These are phyloP conservation scores for Caenorhabditis becei DNA, from an alignment of 2,888 invertebrate genomes.

Conservation along the genomic window DNA sequence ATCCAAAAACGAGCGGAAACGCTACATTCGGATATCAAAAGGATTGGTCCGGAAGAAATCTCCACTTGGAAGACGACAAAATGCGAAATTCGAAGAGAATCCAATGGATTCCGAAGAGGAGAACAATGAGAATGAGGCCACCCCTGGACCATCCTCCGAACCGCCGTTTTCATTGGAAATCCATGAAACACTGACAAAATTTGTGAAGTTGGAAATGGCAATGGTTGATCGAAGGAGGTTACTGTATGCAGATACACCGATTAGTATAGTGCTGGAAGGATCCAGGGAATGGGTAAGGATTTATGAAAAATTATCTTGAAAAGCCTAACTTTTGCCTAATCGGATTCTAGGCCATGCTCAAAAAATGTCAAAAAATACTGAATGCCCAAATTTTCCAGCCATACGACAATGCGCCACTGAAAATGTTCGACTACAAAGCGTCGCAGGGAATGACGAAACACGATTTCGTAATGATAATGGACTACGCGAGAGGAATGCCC, in stretches of 20 bases:
- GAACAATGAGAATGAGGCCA: slow-evolving; percentile 6
- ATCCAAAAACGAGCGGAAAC: slow-evolving; percentile 52
- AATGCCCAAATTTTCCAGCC: slow-evolving; percentile 24
- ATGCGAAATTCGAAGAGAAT: too few relatives aligned
- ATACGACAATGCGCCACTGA: slow-evolving; percentile 28
- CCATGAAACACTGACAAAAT: slow-evolving; percentile 36
- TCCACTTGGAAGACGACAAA: background rate
- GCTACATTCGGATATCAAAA: slow-evolving; percentile 51
- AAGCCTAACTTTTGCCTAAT: too few relatives aligned
- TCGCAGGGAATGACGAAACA: slow-evolving; percentile 48
- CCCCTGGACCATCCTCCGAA: slow-evolving; percentile 44
- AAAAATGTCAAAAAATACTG: background rate
- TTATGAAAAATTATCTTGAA: too few relatives aligned
- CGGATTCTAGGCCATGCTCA: too few relatives aligned
- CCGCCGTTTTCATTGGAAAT: slow-evolving; percentile 8
- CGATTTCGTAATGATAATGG: slow-evolving; percentile 52
- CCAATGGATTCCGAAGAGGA: background rate
- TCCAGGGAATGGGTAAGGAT: slow-evolving; percentile 40
- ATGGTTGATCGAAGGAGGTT: slow-evolving; percentile 48
- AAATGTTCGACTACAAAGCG: slow-evolving; percentile 53
- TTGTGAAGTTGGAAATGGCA: slow-evolving; percentile 38
- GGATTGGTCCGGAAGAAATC: slow-evolving; percentile 39
- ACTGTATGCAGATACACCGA: slow-evolving; percentile 45
- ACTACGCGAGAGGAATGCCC: slow-evolving; percentile 49
- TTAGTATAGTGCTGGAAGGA: slow-evolving; percentile 40